Conservation (phyloP, 1,140 invertebrate species). For the Penaeus vannamei region DNA sequence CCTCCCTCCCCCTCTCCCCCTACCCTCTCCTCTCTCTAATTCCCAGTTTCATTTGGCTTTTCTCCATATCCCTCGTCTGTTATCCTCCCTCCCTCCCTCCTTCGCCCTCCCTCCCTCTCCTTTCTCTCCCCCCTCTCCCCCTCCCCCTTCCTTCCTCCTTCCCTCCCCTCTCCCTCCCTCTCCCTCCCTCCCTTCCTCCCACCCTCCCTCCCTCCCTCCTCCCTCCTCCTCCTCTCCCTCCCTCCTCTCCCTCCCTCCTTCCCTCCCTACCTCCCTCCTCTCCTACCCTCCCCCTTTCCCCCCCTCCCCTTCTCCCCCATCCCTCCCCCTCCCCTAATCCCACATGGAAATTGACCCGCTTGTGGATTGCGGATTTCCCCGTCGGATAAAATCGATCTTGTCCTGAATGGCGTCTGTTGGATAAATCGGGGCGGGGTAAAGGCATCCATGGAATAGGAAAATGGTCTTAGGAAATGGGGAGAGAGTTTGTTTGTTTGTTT, state of each 20-base stretch:
- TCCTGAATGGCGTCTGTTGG: no score
- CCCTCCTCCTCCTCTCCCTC: not conserved
- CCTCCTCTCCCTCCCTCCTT: not conserved
- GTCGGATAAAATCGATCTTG: no score
- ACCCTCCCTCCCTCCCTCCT: not conserved
- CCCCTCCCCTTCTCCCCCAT: not conserved
- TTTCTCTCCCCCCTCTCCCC: not conserved
- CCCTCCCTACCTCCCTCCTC: not conserved
- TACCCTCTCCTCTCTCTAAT: no score
- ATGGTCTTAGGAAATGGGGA: no score
- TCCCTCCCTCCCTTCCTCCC: slow-evolving; percentile 25
- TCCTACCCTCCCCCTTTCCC: slow-evolving; percentile 28
- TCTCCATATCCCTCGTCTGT: no score
- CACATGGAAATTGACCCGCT: no score
- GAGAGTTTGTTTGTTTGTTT: no score
- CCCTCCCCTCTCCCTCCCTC: not conserved
- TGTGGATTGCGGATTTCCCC: no score
- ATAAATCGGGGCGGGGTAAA: no score
- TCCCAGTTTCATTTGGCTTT: no score
- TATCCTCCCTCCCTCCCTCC: not conserved
- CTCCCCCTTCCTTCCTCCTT: not conserved
- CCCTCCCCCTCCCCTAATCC: no score
- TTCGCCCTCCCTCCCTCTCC: not conserved
- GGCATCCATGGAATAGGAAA: no score
- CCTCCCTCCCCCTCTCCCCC: not conserved